These are phyloP conservation scores for Dysmachus trigonus DNA, from an alignment of 2,888 invertebrate species.

Conservation along the genomic window DNA sequence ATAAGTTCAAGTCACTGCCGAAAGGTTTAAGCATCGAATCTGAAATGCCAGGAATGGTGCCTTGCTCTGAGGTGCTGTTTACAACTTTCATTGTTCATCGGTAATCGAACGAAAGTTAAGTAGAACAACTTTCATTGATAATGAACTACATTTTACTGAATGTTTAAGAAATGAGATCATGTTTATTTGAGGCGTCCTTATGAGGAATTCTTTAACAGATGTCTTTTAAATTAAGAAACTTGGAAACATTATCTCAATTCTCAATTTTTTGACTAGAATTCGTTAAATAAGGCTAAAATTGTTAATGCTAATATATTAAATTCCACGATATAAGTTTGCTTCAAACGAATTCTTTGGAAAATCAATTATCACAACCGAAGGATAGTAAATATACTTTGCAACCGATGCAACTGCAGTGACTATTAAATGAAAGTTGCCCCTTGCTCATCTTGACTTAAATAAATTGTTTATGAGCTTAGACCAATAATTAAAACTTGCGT, in stretches of 20 bases:
- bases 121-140: neutral
- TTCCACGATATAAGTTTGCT: neutral
- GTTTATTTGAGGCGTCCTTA: neutral
- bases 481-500: neutral
- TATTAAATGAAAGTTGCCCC: constrained; percentile 1
- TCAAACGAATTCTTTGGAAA: neutral
- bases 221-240: no score
- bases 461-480: neutral
- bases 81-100: neutral
- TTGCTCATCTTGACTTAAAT: constrained; percentile 16
- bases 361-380: neutral
- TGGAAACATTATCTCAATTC: no score
- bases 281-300: neutral
- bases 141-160: neutral
- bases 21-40: neutral
- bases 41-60: neutral
- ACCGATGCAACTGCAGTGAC: neutral
- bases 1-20: neutral
- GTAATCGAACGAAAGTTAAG: neutral
- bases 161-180: neutral
- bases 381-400: neutral
- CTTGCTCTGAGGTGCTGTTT: neutral
- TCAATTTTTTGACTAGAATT: no score
- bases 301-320: neutral
- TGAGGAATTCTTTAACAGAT: no score